Conservation (phyloP, 2,888 invertebrate species). For the Macrophya annulata region DNA sequence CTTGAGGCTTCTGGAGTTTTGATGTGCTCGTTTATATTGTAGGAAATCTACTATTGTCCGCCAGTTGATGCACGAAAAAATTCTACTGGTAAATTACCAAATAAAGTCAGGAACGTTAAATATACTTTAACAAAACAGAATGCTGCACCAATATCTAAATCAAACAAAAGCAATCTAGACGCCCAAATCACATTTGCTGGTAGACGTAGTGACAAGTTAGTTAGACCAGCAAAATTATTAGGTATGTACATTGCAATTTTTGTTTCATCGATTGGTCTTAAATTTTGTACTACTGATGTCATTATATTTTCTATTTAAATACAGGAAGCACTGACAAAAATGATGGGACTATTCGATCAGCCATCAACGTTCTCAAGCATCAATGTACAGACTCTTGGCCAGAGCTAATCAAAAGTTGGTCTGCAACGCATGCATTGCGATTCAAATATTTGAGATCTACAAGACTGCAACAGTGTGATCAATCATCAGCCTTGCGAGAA, state of each 20-base stretch:
- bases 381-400: constrained; percentile 47
- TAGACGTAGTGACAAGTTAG: constrained; percentile 34
- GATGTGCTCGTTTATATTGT: constrained; percentile 25
- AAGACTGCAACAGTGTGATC: constrained; percentile 28
- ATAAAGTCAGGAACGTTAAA: constrained; percentile 44
- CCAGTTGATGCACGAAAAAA: constrained; percentile 41
- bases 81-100: constrained; percentile 47
- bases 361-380: constrained; percentile 29
- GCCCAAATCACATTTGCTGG: constrained; percentile 38
- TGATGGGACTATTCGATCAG: constrained; percentile 25
- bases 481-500: constrained; percentile 35
- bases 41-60: constrained; percentile 48
- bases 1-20: constrained; percentile 29
- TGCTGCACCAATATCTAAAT: constrained; percentile 43
- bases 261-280: constrained; percentile 15
- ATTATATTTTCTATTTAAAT: constrained; percentile 27
- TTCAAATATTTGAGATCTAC: constrained; percentile 44
- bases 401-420: constrained; percentile 27
- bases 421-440: constrained; percentile 44
- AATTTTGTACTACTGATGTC: constrained; percentile 26
- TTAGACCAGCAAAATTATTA: constrained; percentile 48
- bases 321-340: constrained; percentile 45
- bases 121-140: constrained; percentile 40
- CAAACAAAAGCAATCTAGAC: constrained; percentile 19
- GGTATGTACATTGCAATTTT: constrained; percentile 19